These are phyloP conservation scores for Notothenia rossii DNA, from an alignment of 2,113 vertebrate species.

Conservation along the genomic window DNA sequence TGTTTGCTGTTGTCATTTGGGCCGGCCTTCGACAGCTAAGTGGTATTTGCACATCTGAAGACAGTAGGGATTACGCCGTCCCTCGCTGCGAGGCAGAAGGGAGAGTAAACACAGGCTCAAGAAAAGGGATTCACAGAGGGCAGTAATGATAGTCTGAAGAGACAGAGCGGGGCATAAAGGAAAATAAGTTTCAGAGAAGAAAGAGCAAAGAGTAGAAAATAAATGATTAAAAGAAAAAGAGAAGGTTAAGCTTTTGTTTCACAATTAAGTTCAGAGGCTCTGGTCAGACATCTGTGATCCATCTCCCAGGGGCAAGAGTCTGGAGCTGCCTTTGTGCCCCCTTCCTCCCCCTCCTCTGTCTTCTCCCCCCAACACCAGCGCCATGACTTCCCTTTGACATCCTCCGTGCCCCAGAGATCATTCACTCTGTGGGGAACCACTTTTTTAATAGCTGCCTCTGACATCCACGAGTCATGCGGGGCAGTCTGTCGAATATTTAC, in stretches of 20 bases:
- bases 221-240: constrained; percentile 23
- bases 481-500: background rate
- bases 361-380: background rate
- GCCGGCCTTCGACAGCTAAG: constrained; percentile 45
- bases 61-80: constrained; percentile 24
- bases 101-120: constrained; percentile 32
- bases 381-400: constrained; percentile 22
- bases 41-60: constrained; percentile 60
- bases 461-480: constrained; percentile 30
- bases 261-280: constrained; percentile 47
- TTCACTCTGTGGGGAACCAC: constrained; percentile 14
- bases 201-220: constrained; percentile 4
- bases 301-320: constrained; percentile 54
- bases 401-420: constrained; percentile 38
- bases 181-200: constrained; percentile 14
- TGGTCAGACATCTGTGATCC: constrained; percentile 78
- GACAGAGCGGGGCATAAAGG: constrained; percentile 8
- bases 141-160: constrained; percentile 34
- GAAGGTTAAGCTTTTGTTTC: constrained; percentile 57
- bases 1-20: constrained; percentile 68
- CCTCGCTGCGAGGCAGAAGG: constrained; percentile 7
- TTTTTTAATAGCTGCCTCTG: constrained; percentile 39
- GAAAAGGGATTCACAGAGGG: constrained; percentile 39
- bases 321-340: constrained; percentile 35
- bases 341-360: background rate